Evolutionary conservation across 2,888 invertebrate species (phyloP), one percentile per base, ranked within the genome.

Genomic region (Lagria hirta): DNA sequence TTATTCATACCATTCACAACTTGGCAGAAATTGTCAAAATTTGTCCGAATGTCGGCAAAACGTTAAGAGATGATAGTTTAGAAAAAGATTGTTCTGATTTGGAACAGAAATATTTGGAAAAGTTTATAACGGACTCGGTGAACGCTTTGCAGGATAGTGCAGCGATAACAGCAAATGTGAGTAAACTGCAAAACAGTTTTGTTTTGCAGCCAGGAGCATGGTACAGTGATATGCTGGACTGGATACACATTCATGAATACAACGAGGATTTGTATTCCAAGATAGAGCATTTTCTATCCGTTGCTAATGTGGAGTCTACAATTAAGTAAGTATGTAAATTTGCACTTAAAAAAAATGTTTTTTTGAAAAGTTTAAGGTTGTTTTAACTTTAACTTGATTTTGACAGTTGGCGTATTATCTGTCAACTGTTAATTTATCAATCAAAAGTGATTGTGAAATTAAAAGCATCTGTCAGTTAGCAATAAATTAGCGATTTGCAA

Each of bases 1-100:
- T 80, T 58, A 78, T 87, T 13, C 88, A 88, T 64, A 77, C 84
- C 0, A 68, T 83, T 43, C 74, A 82, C 57, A 87, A 87, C 66
- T 70, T 84, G 29, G 71, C 78, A 2, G 77, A 83, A 44, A 63
- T 77, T 3, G 33, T 18, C 5, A 14, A 7, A n/a, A 4, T 6
- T 11, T 18, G n/a, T 3, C 5, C 69, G 21, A 68, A 71, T 3
- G 58, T 59, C 5, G 71, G 69, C 4, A 75, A 72, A 3, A 80
- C 80, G 2, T 65, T 80, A 4, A 58, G 77, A 30, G 81, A 82
- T 58, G 65, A 65, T 21, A 62, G 61, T 17, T 68, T 82, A 15
- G 59, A 61, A 40, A 60, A 68, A 10, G 76, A 81, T 58, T 76
- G 77, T 28, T 65, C 66, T 11, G 69, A 72, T 7, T 57, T 84